Conservation (phyloP, 2,797 vertebrate species). For the Enteromius anoplus region DNA sequence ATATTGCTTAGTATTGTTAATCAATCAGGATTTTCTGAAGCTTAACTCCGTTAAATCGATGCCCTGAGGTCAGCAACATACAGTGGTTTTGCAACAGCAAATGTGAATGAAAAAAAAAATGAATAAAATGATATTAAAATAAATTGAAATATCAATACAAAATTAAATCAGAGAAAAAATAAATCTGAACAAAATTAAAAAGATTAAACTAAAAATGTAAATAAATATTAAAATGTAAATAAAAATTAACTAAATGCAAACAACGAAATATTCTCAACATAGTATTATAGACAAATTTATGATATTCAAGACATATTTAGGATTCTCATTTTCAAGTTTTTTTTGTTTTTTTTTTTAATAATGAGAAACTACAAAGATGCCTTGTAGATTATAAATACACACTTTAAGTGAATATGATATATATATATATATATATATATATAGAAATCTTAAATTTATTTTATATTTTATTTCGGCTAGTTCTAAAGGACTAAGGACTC, state of each 20-base stretch:
- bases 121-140: background rate
- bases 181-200: background rate
- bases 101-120: background rate
- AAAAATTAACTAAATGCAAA: background rate
- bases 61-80: background rate
- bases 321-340: background rate
- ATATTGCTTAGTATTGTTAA: slow-evolving; percentile 3
- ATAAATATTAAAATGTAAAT: background rate
- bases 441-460: too few species aligned
- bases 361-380: background rate
- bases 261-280: background rate
- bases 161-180: background rate
- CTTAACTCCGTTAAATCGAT: background rate
- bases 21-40: slow-evolving; percentile 29
- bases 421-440: too few species aligned
- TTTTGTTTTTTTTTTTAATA: background rate
- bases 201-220: background rate
- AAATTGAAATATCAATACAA: background rate
- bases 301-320: background rate
- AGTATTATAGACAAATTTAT: background rate
- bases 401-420: too few species aligned
- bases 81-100: background rate
- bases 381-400: too few species aligned
- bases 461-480: too few species aligned
- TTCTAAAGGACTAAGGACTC: too few species aligned